These are phyloP conservation scores for Petrolisthes manimaculis DNA, from an alignment of 2,888 invertebrate genomes.

Conservation along the genomic window DNA sequence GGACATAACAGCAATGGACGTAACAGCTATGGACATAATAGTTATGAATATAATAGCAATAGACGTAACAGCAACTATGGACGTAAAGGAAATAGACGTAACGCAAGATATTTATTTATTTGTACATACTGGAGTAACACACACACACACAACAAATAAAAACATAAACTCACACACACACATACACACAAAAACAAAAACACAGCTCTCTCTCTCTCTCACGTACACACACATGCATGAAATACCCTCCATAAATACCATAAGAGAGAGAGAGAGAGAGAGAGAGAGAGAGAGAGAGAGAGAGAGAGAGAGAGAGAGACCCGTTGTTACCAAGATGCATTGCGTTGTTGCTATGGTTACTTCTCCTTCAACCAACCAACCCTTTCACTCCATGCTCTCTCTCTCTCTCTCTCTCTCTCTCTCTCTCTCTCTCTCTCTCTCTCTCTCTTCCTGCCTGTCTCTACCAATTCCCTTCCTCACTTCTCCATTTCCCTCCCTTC, in stretches of 20 bases:
- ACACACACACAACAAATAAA: too few relatives aligned
- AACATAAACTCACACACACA: too few relatives aligned
- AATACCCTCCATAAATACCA: background rate
- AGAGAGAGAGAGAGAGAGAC: background rate
- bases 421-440: background rate
- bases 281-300: background rate
- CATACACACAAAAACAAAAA: too few relatives aligned
- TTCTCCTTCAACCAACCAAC: background rate
- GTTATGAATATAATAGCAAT: too few relatives aligned
- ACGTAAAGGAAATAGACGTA: too few relatives aligned
- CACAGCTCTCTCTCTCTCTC: background rate
- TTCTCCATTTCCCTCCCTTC: too few relatives aligned
- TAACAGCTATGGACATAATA: too few relatives aligned
- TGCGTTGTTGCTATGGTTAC: constrained; percentile 1
- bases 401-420: background rate
- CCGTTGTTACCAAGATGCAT: background rate
- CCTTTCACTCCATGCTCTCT: background rate
- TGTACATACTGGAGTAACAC: too few relatives aligned
- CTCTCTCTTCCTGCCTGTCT: background rate
- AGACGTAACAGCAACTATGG: too few relatives aligned
- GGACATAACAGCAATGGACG: too few relatives aligned
- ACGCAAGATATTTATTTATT: too few relatives aligned
- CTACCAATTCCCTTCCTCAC: background rate
- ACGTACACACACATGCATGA: background rate
- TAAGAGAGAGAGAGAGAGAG: background rate